Base-by-base conservation (phyloP, 2,797 vertebrate genomes). In the Crypturellus tataupa region DNA sequence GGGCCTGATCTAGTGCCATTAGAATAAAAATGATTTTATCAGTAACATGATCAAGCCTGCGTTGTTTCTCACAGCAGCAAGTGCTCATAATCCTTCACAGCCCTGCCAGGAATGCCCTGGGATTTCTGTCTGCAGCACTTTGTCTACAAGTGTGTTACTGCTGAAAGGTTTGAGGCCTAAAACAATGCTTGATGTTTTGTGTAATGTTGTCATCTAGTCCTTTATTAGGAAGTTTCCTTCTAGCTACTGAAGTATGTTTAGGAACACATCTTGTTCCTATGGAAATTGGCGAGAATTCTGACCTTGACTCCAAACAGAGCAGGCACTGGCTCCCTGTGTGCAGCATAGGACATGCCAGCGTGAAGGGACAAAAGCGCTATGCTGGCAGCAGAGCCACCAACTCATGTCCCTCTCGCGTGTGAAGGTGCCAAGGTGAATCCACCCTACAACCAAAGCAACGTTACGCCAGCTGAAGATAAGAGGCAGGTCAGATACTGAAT, bases 141-240 rank as follows among this genome's bases (percentile, higher is more conserved):
- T 42, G 31, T 68, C 78, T 80, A 53, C 56, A 58, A 80, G 25
- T 12, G 5, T 1, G 39, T 21, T 35, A 39, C 70, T 70, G 42
- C 23, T 40, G 7, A 49, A 42, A 84, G 75, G 59, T 70, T 16
- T 71, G 76, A 68, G 63, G 71, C 56, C 64, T 27, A 80, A 46
- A 89, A 93, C 94, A 94, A 93, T 53, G 81, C 37, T 58, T 51
- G 47, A 29, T 56, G 89, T 37, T 64, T 73, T 60, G 53, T 87
- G 68, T 73, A 87, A 59, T 2, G 23, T 14, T 71, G 24, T 4
- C 53, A 64, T 44, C 76, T 35, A 24, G 62, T 35, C 89, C 93
- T 96, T 96, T 92, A 90, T 93, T 94, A 94, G 87, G 96, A 96
- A 92, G 87, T 95, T 77, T 92, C 85, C 55, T 95, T 95, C 80